Evolutionary conservation across 1,140 invertebrate species (phyloP).

Genomic region (Lordiphosa clarofinis): DNA sequence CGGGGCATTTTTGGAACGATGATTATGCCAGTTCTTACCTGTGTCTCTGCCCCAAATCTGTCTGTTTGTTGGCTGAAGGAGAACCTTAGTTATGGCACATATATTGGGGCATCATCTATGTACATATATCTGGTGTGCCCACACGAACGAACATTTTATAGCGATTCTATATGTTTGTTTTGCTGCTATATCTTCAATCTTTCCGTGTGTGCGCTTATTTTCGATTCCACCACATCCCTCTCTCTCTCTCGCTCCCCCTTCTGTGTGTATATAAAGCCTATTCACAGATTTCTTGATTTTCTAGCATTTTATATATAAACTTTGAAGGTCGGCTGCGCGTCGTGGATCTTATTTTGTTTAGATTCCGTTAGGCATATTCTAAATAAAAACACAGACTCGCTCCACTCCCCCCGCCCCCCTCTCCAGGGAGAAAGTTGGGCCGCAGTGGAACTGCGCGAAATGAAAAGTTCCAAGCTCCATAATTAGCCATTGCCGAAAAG

Average conservation of each 20-base stretch:
- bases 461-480: constrained; percentile 48
- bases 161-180: constrained; percentile 45
- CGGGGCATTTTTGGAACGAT: not conserved
- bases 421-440: constrained; percentile 36
- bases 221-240: constrained; percentile 48
- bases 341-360: constrained; percentile 65
- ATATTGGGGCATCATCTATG: constrained; percentile 12
- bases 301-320: constrained; percentile 58
- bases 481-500: constrained; percentile 62
- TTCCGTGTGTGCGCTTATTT: constrained; percentile 74
- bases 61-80: not conserved
- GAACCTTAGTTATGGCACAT: constrained; percentile 7
- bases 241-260: constrained; percentile 32
- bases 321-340: constrained; percentile 68
- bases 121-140: constrained; percentile 30
- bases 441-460: constrained; percentile 55
- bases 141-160: constrained; percentile 57
- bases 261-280: constrained; percentile 57
- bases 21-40: constrained; percentile 38
- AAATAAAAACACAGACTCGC: constrained; percentile 42
- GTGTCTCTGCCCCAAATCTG: constrained; percentile 61
- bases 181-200: constrained; percentile 59
- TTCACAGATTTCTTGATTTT: constrained; percentile 63
- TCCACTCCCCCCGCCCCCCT: not conserved
- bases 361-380: constrained; percentile 59